Evolutionary conservation across 2,797 vertebrate genomes (phyloP), one percentile per base, ranked within the genome.

Genomic region (Gadopsis marmoratus): DNA sequence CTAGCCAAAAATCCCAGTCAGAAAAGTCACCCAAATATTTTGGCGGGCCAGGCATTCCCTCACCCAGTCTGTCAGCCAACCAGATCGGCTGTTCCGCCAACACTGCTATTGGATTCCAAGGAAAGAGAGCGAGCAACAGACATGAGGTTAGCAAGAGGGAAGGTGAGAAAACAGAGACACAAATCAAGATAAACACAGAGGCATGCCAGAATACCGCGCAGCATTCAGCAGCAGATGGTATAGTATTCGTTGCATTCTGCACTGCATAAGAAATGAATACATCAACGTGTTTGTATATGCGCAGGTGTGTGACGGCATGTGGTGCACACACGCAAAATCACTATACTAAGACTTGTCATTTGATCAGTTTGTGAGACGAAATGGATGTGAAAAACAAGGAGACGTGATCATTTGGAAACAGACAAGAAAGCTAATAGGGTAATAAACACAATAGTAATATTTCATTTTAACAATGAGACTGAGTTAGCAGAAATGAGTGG

Each of bases 21-120:
- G 69, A 82, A 74, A 78, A 86, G 78, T 88, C 75, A 84, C 76
- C 68, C 79, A 86, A 84, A 86, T 79, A 83, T 83, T 81, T 81
- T 83, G 69, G 70, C 62, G 26, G 69, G 60, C 68, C 73, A 65
- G 31, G 26, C 54, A 19, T 82, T 62, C 71, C 62, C 66, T 74
- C 67, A 37, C 11, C 41, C 2, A 17, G 17, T 79, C 77, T 53
- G 35, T 76, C 70, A 80, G 71, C 71, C 81, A 86, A 82, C 47
- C 68, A 61, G 78, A 83, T 74, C 71, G 61, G 74, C 67, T 74
- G 70, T 43, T 59, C 70, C 2, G 65, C 82, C 86, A 85, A 65
- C 70, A 74, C 23, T 58, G 54, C 76, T 31, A 17, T 31, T 55
- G 65, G 54, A 70, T 81, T 76, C 66, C 68, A 82, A 56, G 81